Percentiles rank a stretch among this genome's conserved stretches.
Evolutionary conservation across 2,888 invertebrate genomes (phyloP).

Genomic region (Aphidoletes aphidimyza): DNA sequence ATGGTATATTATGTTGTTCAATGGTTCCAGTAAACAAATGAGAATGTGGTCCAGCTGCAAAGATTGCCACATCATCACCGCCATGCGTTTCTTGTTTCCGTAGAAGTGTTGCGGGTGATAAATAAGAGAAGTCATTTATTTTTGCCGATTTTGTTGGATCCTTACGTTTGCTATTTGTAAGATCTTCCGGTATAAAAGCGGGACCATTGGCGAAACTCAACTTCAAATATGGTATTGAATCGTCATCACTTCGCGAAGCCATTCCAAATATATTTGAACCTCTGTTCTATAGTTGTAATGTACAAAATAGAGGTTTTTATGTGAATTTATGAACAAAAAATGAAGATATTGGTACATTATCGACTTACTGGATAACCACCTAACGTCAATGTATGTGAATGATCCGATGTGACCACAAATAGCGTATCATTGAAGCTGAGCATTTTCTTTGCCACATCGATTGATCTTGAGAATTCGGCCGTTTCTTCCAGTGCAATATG

Average conservation of each 20-base stretch:
- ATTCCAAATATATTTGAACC: constrained; percentile 68
- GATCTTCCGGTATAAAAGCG: constrained; percentile 64
- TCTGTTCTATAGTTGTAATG: constrained; percentile 64
- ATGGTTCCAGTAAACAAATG: constrained; percentile 83
- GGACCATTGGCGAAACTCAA: constrained; percentile 82
- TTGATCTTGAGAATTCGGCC: constrained; percentile 79
- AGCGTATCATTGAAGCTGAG: constrained; percentile 77
- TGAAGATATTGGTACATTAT: not conserved
- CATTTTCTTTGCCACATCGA: constrained; percentile 72
- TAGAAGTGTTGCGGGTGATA: constrained; percentile 73
- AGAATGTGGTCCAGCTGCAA: constrained; percentile 80
- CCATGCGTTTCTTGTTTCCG: constrained; percentile 76
- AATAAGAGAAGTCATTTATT: constrained; percentile 59
- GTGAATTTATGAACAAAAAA: not conserved
- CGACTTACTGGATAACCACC: constrained; percentile 74
- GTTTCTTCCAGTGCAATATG: constrained; percentile 65
- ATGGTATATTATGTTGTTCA: constrained; percentile 83
- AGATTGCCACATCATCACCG: constrained; percentile 83
- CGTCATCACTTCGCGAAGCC: constrained; percentile 64
- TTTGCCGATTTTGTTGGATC: constrained; percentile 61
- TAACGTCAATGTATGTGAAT: constrained; percentile 80
- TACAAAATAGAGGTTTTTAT: no score
- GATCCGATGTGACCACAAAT: constrained; percentile 84
- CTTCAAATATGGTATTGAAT: constrained; percentile 73
- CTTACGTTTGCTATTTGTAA: constrained; percentile 58